Conservation (phyloP, 2,888 invertebrate species). For the Poecilus cupreus region DNA sequence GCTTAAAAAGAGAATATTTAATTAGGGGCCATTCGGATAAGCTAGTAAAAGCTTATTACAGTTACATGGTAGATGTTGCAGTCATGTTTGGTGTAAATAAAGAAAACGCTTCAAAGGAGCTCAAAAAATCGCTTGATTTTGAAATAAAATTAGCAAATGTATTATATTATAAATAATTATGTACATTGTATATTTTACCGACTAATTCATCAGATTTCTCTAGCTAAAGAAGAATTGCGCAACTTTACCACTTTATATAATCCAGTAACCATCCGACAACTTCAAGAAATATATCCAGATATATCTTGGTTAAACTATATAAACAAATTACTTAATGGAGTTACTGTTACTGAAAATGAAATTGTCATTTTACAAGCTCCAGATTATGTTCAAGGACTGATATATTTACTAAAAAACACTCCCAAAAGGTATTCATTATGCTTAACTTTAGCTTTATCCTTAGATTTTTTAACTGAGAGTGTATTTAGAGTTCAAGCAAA, state of each 20-base stretch:
- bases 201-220: conserved; percentile 65
- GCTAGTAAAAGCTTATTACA: conserved; percentile 62
- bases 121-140: conserved; percentile 61
- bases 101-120: conserved; percentile 58
- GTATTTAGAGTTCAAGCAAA: conserved; percentile 84
- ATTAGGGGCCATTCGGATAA: conserved; percentile 61
- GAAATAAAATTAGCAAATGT: conserved; percentile 62
- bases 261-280: conserved; percentile 70
- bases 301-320: conserved; percentile 68
- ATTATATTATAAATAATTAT: not conserved
- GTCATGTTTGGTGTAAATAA: conserved; percentile 61
- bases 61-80: conserved; percentile 63
- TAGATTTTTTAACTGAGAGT: too few species aligned
- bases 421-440: conserved; percentile 55
- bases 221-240: conserved; percentile 63
- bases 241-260: conserved; percentile 62
- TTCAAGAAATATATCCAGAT: conserved; percentile 69
- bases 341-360: conserved; percentile 69
- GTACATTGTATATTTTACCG: not conserved
- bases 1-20: conserved; percentile 62
- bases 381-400: conserved; percentile 70
- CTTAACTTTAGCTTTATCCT: not conserved
- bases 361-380: conserved; percentile 73
- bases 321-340: conserved; percentile 70
- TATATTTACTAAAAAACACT: conserved; percentile 59